Conservation (phyloP, 2,113 vertebrate genomes). For the Tinamus guttatus region DNA sequence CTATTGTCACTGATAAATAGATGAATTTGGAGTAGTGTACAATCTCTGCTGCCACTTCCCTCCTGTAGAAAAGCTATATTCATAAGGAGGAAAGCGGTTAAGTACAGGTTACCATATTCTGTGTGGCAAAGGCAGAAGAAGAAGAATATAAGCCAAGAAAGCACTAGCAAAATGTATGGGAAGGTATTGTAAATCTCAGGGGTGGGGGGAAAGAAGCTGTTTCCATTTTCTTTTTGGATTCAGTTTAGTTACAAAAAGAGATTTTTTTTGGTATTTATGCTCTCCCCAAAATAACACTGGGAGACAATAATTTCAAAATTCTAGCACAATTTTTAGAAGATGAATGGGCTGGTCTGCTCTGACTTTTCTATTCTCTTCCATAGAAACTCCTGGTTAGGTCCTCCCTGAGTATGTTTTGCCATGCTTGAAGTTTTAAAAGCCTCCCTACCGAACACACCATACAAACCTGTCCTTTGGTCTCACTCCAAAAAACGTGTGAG, state of each 20-base stretch:
- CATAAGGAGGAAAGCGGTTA: neutral
- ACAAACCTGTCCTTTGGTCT: neutral
- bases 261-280: neutral
- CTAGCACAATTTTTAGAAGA: neutral
- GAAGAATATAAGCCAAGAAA: neutral
- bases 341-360: neutral
- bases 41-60: neutral
- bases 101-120: neutral
- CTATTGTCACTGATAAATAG: conserved; percentile 15
- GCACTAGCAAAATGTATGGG: neutral
- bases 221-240: neutral
- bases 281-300: neutral
- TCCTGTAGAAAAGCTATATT: neutral
- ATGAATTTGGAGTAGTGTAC: neutral
- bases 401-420: neutral
- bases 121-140: neutral
- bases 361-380: neutral
- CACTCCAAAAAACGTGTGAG: neutral
- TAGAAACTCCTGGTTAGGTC: neutral
- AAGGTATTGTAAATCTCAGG: neutral
- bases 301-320: neutral
- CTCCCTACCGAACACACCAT: neutral
- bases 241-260: neutral
- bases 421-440: neutral
- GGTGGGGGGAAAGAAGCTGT: neutral